Percentiles rank a stretch among this genome's conserved stretches.
Conservation (phyloP, 2,888 invertebrate genomes). For the Carabus problematicus region DNA sequence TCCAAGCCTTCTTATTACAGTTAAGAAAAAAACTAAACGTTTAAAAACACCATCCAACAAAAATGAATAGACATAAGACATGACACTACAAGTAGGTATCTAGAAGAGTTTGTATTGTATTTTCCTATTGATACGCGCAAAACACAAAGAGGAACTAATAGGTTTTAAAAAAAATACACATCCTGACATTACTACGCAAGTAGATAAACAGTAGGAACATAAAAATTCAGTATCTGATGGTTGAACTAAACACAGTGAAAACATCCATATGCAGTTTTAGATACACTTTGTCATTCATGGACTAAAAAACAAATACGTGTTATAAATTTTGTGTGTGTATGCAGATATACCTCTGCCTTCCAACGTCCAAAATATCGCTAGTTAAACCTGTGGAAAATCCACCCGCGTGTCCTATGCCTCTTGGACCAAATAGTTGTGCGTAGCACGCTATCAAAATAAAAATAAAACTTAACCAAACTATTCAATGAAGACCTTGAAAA, state of each 20-base stretch:
- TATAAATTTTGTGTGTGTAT: conserved; percentile 17
- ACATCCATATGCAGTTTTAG: conserved; percentile 28
- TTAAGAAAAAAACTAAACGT: too few relatives aligned
- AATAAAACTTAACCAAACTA: conserved; percentile 27
- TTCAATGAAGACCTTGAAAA: conserved; percentile 29
- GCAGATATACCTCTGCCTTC: conserved; percentile 72
- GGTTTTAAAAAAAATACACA: conserved; percentile 22
- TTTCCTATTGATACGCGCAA: conserved; percentile 12
- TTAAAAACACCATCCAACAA: neutral
- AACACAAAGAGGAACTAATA: conserved; percentile 28
- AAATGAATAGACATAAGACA: neutral
- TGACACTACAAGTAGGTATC: conserved; percentile 23
- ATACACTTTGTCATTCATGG: conserved; percentile 12
- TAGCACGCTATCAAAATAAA: conserved; percentile 78
- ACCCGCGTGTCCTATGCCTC: conserved; percentile 92
- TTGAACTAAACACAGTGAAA: conserved; percentile 19
- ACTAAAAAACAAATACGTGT: conserved; percentile 25
- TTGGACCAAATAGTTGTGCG: conserved; percentile 93
- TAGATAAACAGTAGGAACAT: conserved; percentile 21
- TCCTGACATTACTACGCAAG: conserved; percentile 11
- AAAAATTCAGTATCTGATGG: conserved; percentile 2
- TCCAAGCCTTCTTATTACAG: conserved; percentile 1
- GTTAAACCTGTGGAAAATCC: conserved; percentile 84
- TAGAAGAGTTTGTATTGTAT: conserved; percentile 14
- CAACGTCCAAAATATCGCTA: conserved; percentile 81